phyloP scores from a whole-genome alignment of 2,113 vertebrate genomes.

The Lota lota region DNA sequence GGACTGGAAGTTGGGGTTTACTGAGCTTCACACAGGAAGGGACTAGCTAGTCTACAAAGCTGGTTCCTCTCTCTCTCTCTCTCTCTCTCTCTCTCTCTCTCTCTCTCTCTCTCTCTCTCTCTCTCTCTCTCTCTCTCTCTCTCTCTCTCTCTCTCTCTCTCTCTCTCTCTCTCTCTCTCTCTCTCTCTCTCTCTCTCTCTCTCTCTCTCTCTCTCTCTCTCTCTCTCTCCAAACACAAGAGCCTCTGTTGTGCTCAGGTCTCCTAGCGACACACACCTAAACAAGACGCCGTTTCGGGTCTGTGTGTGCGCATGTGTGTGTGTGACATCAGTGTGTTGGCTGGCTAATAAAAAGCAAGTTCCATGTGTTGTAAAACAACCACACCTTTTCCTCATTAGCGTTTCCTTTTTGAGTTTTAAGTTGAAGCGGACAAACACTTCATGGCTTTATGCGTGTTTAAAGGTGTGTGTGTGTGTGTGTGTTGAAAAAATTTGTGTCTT shows the following conservation, averaged over 20 bases:
- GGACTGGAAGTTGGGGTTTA: slow-evolving; percentile 51
- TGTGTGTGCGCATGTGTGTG: too few relatives aligned
- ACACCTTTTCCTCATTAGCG: slow-evolving; percentile 47
- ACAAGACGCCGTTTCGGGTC: slow-evolving; percentile 23
- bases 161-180: background rate
- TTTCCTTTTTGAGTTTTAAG: background rate
- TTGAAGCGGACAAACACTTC: too few relatives aligned
- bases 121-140: background rate
- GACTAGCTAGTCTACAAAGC: background rate
- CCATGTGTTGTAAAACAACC: slow-evolving; percentile 57
- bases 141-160: too few relatives aligned
- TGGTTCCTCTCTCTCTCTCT: background rate
- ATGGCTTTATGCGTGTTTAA: too few relatives aligned
- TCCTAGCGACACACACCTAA: slow-evolving; percentile 56
- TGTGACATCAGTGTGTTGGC: too few relatives aligned
- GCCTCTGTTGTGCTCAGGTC: slow-evolving; percentile 49
- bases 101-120: too few relatives aligned
- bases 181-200: too few relatives aligned
- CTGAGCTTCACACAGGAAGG: slow-evolving; percentile 51
- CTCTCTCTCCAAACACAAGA: background rate
- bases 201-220: background rate
- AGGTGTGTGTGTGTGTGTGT: too few relatives aligned
- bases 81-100: too few relatives aligned
- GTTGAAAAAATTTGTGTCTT: too few relatives aligned
- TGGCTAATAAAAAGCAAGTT: slow-evolving; percentile 22